phyloP scores from a whole-genome alignment of 2,888 invertebrate genomes.

The Rhorus exstirpatorius region DNA sequence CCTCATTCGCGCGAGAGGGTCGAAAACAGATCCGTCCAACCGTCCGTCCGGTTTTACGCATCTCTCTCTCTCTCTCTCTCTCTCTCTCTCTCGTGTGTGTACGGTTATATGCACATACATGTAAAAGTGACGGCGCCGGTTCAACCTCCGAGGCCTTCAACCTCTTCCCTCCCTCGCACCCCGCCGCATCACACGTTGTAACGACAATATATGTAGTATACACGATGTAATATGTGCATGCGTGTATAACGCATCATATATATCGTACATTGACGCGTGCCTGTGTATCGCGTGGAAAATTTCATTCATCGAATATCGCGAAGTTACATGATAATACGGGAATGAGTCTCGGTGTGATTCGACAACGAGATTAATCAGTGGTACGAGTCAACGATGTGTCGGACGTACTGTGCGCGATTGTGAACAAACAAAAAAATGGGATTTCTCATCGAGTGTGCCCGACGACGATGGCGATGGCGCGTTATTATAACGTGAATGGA shows the following conservation, averaged over 20 bases:
- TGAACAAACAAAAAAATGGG: not conserved
- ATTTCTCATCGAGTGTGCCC: slow-evolving; percentile 4
- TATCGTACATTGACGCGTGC: slow-evolving; percentile 24
- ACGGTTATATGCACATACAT: not conserved
- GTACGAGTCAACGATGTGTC: slow-evolving; percentile 56
- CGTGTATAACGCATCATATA: slow-evolving; percentile 34
- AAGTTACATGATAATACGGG: not conserved
- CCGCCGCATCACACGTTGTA: slow-evolving; percentile 14
- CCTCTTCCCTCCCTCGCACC: slow-evolving; percentile 17
- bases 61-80: too few relatives aligned
- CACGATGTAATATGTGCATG: slow-evolving; percentile 19
- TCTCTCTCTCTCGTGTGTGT: not conserved
- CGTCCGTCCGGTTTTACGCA: slow-evolving; percentile 39
- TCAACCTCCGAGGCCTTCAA: slow-evolving; percentile 40
- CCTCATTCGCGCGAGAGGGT: not conserved
- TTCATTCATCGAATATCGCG: not conserved
- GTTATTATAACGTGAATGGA: not conserved
- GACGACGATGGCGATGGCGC: slow-evolving; percentile 3
- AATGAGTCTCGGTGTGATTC: slow-evolving; percentile 13
- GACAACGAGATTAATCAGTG: slow-evolving; percentile 29
- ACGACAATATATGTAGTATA: slow-evolving; percentile 3
- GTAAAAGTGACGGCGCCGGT: slow-evolving; percentile 51
- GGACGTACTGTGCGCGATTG: slow-evolving; percentile 43
- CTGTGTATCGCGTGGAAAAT: slow-evolving; percentile 5
- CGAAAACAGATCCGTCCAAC: slow-evolving; percentile 53